Percentiles rank a stretch among this genome's conserved stretches.
phyloP scores from a whole-genome alignment of 1,140 invertebrate genomes.

The Solenopsis fugax region DNA sequence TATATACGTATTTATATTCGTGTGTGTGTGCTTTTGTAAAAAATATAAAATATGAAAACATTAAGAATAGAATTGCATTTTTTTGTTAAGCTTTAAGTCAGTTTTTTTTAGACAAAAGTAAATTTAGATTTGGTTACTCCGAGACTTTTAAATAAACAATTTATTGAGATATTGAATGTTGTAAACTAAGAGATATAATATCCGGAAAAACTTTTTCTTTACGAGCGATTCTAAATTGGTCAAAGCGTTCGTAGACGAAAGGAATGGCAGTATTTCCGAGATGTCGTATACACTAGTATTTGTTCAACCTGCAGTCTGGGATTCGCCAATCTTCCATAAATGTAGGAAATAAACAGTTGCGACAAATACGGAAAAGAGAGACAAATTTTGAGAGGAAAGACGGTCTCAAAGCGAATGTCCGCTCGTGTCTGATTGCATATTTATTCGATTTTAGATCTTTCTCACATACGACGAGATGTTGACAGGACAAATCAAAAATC shows the following conservation, averaged over 20 bases:
- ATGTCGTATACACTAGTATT: constrained; percentile 44
- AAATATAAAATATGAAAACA: background rate
- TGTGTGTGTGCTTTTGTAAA: background rate
- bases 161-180: constrained; percentile 28
- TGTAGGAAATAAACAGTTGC: constrained; percentile 69
- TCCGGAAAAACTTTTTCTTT: constrained; percentile 23
- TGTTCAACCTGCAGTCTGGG: constrained; percentile 19
- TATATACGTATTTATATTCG: too few species aligned
- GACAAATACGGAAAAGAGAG: constrained; percentile 56
- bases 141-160: background rate
- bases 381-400: constrained; percentile 56
- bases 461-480: constrained; percentile 36
- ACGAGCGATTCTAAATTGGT: constrained; percentile 26
- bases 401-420: constrained; percentile 59
- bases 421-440: constrained; percentile 70
- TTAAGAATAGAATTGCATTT: constrained; percentile 1
- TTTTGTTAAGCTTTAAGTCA: background rate
- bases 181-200: constrained; percentile 26
- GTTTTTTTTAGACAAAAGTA: background rate
- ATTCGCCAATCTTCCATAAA: constrained; percentile 62
- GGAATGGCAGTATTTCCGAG: constrained; percentile 53
- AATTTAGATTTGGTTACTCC: constrained; percentile 15
- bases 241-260: constrained; percentile 43
- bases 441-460: constrained; percentile 68
- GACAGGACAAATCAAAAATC: constrained; percentile 60